Base-by-base conservation (phyloP, 2,113 vertebrate species). In the Colaptes auratus region DNA sequence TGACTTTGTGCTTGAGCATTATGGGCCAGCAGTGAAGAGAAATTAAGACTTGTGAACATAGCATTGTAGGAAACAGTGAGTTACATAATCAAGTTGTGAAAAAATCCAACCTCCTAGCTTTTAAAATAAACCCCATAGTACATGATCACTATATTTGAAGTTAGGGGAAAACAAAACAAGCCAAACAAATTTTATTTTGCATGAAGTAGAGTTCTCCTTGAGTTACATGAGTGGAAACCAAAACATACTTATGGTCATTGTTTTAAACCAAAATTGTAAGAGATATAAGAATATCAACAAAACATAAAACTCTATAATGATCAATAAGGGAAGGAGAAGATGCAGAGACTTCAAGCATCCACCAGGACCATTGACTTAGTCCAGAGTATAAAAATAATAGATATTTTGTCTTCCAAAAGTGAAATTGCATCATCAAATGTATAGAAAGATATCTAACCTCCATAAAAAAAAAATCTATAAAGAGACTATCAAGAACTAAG, bases 131-230 rank as follows among this genome's bases (percentile, higher is more conserved):
- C 50, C 50, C 24, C 23, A 25, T 6, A 10, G 61, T 23, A 23
- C 9, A 23, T 2, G 0, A 1, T 2, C 5, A 48, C 11, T 64
- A 4, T 79, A 20, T 50, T 50, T 50, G 9, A 65, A 15, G 2
- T 46, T 27, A 72, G 20, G 33, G 25, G 52, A 70, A 86, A 65
- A 2, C 18, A 48, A 78, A 83, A 52, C 3, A 8, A 64, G 58
- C 0, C 1, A 70, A 46, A 5, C 23, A 9, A 60, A 27, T 9
- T 71, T 70, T 70, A 9, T 59, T 88, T 55, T 67, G 10, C 17
- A 52, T 71, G 21, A 89, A 52, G 58, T 12, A 1, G 3, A 67
- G 69, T 91, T 90, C 30, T 72, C 13, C 4, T 46, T 64, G 17
- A n/a, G 5, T 55, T 75, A 21, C 2, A 4, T 30, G 11, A 67